Base-by-base conservation (phyloP, 1,140 invertebrate species). In the Lepidurus packardi region DNA sequence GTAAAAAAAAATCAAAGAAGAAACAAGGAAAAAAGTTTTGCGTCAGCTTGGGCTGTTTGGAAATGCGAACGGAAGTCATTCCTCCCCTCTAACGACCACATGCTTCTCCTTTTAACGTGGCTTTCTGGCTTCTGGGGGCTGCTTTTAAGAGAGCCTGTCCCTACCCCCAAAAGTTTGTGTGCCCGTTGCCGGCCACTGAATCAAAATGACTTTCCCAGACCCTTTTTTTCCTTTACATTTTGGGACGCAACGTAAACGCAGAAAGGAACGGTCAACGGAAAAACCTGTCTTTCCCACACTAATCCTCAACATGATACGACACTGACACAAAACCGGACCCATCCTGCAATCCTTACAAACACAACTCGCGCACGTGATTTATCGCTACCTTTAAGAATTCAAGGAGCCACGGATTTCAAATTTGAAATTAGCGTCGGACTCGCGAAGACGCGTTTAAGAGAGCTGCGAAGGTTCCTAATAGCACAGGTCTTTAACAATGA, bases 151-250 rank as follows among this genome's bases (percentile, higher is more conserved):
- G 34, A 34, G 4, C 34, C 3, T 34, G 3, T 34, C 34, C 34
- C 1, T 34, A 34, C 34, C 34, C 34, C 34, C 1, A 34, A 34
- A 34, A 34, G 34, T 34, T 34, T 4, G 34, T 34, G 34, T 34
- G 45, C 45, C 10, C 10, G 10, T 47, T 16, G 45, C 16, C 10
- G 45, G 53, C 53, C 53, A 16, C 21, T 65, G 53, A 65, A 11
- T 65, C 13, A 65, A 7, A 65, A 65, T 65, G 53, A 65, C 53
- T 65, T 65, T 65, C 53, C 53, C 53, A 65, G 53, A 65, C 9
- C 47, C 21, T 47, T 10, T 16, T 47, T 16, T 11, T 47, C 45
- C 10, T 16, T 47, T 47, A 4, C 45, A 47, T 34, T 34, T 34
- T 34, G 34, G 34, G 34, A 34, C 34, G 13, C 53, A 7, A 65